Conservation (phyloP, 2,888 invertebrate genomes). For the Eupithecia vulgata region DNA sequence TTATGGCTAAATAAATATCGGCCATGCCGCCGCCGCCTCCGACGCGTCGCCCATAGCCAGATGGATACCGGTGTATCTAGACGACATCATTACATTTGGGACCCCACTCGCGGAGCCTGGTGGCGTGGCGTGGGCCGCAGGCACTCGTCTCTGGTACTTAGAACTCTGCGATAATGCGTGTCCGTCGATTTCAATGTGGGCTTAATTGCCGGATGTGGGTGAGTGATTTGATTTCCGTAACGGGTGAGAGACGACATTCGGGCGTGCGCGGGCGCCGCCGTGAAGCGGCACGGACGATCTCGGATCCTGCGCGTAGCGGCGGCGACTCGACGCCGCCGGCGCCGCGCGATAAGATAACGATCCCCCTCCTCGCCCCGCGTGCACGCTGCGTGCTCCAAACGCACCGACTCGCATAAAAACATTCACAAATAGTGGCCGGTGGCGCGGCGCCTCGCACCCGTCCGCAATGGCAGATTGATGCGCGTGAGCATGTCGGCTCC, state of each 20-base stretch:
- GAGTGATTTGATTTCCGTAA: conserved; percentile 61
- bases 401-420: conserved; percentile 66
- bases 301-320: conserved; percentile 55
- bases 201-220: conserved; percentile 65
- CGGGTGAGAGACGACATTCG: conserved; percentile 43
- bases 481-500: conserved; percentile 56
- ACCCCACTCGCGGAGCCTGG: conserved; percentile 63
- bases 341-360: conserved; percentile 58
- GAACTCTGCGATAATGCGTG: conserved; percentile 57
- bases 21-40: conserved; percentile 71
- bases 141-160: conserved; percentile 67
- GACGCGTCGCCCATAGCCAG: conserved; percentile 72
- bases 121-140: conserved; percentile 67
- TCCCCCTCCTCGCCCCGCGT: conserved; percentile 44
- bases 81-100: conserved; percentile 75
- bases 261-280: conserved; percentile 39
- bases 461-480: conserved; percentile 61
- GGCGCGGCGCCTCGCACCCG: conserved; percentile 58
- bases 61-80: conserved; percentile 74
- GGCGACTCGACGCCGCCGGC: conserved; percentile 66
- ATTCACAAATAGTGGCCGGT: conserved; percentile 69
- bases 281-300: conserved; percentile 37
- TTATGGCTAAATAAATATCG: conserved; percentile 84
- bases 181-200: conserved; percentile 57
- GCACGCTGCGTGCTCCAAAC: conserved; percentile 50